Percentiles rank a stretch among this genome's conserved stretches.
These are phyloP conservation scores for Drosophila affinis DNA, from an alignment of 2,888 invertebrate species.

Conservation along the genomic window DNA sequence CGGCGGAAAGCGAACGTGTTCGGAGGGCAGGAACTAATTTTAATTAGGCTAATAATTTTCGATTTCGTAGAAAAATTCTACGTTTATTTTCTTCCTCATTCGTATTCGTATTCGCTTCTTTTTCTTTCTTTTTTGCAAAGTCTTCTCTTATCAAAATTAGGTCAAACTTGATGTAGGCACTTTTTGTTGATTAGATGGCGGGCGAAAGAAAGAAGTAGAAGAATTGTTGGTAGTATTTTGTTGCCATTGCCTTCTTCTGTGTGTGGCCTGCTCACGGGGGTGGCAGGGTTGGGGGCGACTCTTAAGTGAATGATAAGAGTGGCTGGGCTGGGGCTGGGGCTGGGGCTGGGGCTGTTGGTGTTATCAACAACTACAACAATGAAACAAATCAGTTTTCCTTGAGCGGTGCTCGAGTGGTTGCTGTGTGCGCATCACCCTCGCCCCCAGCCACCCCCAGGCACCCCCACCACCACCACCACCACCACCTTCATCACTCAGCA, in stretches of 20 bases:
- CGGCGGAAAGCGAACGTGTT: background rate
- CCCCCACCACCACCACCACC: background rate
- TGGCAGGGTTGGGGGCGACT: background rate
- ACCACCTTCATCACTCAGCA: background rate
- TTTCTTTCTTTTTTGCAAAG: constrained; percentile 39
- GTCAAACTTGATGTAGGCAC: constrained; percentile 56
- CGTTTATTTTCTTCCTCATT: constrained; percentile 19
- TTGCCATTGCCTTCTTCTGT: constrained; percentile 13
- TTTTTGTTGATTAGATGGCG: constrained; percentile 54
- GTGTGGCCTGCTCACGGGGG: background rate
- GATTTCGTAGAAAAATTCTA: constrained; percentile 16
- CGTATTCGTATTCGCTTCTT: background rate
- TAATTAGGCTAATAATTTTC: constrained; percentile 49
- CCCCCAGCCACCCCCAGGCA: background rate
- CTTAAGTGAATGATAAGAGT: constrained; percentile 23
- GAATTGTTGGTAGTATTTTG: constrained; percentile 24
- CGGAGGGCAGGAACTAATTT: constrained; percentile 39
- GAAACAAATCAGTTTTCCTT: constrained; percentile 50
- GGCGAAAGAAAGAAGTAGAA: background rate
- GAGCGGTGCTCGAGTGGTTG: constrained; percentile 43
- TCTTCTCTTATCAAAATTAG: constrained; percentile 58
- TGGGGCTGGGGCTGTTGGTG: background rate
- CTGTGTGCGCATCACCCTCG: constrained; percentile 31
- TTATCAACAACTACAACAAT: constrained; percentile 20
- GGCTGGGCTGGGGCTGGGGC: background rate